phyloP scores from a whole-genome alignment of 2,113 vertebrate genomes.

The Abramis brama region DNA sequence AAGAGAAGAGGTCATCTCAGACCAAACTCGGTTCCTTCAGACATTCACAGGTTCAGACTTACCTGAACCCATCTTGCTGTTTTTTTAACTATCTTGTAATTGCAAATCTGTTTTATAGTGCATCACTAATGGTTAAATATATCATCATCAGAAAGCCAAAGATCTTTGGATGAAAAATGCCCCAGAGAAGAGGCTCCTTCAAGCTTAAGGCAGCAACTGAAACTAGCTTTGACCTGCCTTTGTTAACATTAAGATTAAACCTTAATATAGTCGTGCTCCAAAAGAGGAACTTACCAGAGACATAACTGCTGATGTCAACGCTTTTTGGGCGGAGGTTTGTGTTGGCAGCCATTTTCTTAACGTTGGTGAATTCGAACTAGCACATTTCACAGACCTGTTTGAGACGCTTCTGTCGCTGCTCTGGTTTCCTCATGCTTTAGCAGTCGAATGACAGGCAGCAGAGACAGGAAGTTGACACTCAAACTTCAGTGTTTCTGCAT shows the following conservation, averaged over 20 bases:
- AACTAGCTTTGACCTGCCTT: neutral
- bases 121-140: neutral
- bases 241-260: neutral
- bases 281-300: slow-evolving; percentile 54
- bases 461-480: slow-evolving; percentile 65
- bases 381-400: slow-evolving; percentile 26
- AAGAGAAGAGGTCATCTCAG: neutral
- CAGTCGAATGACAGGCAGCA: slow-evolving; percentile 62
- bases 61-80: neutral
- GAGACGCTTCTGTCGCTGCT: slow-evolving; percentile 15
- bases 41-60: neutral
- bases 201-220: neutral
- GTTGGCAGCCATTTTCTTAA: slow-evolving; percentile 40
- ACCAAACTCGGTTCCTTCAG: neutral
- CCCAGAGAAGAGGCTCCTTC: neutral
- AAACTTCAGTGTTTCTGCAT: slow-evolving; percentile 3
- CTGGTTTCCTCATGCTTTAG: slow-evolving; percentile 63
- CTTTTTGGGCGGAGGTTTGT: slow-evolving; percentile 32
- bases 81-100: neutral
- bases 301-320: slow-evolving; percentile 28
- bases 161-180: neutral
- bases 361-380: slow-evolving; percentile 2
- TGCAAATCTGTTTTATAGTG: neutral
- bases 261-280: neutral
- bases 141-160: neutral